Evolutionary conservation across 2,797 vertebrate species (phyloP).

Genomic region (Micromesistius poutassou): DNA sequence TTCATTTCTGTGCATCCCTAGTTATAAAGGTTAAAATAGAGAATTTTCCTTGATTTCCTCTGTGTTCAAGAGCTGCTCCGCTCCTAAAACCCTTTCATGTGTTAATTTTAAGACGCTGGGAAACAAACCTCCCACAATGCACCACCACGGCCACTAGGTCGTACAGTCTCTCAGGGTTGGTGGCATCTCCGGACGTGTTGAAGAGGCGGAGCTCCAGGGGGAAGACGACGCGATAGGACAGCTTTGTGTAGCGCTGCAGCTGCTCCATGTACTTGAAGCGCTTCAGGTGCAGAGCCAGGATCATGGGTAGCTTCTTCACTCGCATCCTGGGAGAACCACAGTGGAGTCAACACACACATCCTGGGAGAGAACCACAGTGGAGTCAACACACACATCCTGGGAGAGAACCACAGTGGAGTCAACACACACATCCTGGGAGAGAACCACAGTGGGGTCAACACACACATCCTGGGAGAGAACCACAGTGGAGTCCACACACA

Average conservation of each 20-base stretch:
- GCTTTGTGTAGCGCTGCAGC: conserved; percentile 86
- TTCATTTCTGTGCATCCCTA: too few relatives aligned
- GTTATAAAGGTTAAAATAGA: neutral
- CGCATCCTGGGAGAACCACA: conserved; percentile 24
- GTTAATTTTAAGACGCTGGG: neutral
- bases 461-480: neutral
- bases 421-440: neutral
- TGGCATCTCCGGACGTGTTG: conserved; percentile 84
- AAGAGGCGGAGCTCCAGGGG: conserved; percentile 86
- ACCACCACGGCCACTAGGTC: conserved; percentile 86
- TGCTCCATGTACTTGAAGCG: conserved; percentile 91
- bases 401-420: too few relatives aligned
- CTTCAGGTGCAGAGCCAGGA: conserved; percentile 85
- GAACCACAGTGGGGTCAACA: neutral
- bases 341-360: neutral
- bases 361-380: too few relatives aligned
- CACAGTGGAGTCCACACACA: neutral
- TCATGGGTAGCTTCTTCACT: conserved; percentile 87
- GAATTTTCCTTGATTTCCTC: too few relatives aligned
- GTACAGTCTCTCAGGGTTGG: conserved; percentile 86
- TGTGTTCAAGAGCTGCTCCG: too few relatives aligned
- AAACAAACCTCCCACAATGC: conserved; percentile 82
- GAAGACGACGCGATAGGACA: conserved; percentile 86
- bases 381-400: neutral
- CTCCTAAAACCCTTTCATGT: neutral